phyloP scores from a whole-genome alignment of 2,888 invertebrate species.

The Selenia dentaria region DNA sequence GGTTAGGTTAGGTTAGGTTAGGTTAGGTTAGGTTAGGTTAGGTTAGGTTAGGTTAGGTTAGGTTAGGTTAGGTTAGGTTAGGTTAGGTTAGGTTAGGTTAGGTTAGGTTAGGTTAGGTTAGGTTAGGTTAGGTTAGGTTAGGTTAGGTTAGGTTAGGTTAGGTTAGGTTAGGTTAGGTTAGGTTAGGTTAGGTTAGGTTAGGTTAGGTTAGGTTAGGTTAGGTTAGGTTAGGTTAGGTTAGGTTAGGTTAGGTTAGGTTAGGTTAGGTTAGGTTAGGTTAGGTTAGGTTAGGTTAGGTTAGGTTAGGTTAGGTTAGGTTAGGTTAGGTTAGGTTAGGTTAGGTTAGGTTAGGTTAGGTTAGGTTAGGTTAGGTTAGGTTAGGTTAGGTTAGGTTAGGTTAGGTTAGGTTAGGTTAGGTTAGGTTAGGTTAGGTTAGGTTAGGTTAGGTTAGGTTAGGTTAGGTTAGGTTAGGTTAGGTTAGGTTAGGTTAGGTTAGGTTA shows the following conservation, averaged over 20 bases:
- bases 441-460: slow-evolving; percentile 24
- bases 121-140: slow-evolving; percentile 17
- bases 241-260: slow-evolving; percentile 19
- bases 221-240: slow-evolving; percentile 25
- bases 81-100: slow-evolving; percentile 23
- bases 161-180: slow-evolving; percentile 16
- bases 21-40: slow-evolving; percentile 18
- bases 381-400: slow-evolving; percentile 31
- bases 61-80: slow-evolving; percentile 22
- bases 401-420: slow-evolving; percentile 35
- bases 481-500: slow-evolving; percentile 1
- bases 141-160: slow-evolving; percentile 13
- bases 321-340: slow-evolving; percentile 19
- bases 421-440: slow-evolving; percentile 31
- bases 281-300: slow-evolving; percentile 24
- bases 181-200: slow-evolving; percentile 18
- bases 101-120: slow-evolving; percentile 22
- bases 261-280: slow-evolving; percentile 26
- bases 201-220: slow-evolving; percentile 23
- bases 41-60: slow-evolving; percentile 28
- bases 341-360: slow-evolving; percentile 33
- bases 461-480: neutral
- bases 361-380: slow-evolving; percentile 34
- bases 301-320: slow-evolving; percentile 19
- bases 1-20: slow-evolving; percentile 19